Evolutionary conservation across 2,113 vertebrate species (phyloP).

Genomic region (Corynorhinus townsendii): DNA sequence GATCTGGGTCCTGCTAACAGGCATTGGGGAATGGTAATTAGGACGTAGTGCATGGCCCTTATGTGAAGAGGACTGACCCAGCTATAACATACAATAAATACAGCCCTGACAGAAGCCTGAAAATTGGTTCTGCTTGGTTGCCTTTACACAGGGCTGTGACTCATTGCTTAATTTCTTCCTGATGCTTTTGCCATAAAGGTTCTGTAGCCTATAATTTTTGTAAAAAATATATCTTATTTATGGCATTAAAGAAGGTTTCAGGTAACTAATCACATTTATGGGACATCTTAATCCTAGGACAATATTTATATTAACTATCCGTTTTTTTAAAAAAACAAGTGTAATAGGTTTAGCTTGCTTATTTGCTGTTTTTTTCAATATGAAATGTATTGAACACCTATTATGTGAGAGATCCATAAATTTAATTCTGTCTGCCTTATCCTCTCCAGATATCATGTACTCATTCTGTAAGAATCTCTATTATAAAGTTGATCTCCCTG

Average conservation of each 20-base stretch:
- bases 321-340: neutral
- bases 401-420: neutral
- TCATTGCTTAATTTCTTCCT: conserved; percentile 48
- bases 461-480: neutral
- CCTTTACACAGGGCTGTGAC: neutral
- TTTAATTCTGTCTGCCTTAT: neutral
- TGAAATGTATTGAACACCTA: neutral
- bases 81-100: conserved; percentile 5
- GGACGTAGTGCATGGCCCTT: neutral
- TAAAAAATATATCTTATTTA: conserved; percentile 33
- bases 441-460: neutral
- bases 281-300: neutral
- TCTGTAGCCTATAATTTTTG: conserved; percentile 27
- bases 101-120: neutral
- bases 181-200: conserved; percentile 23
- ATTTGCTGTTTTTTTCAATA: conserved; percentile 7
- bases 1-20: conserved; percentile 3
- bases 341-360: conserved; percentile 14
- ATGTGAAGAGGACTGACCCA: conserved; percentile 20
- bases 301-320: neutral
- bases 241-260: conserved; percentile 11
- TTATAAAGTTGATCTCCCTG: neutral
- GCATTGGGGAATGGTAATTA: conserved; percentile 35
- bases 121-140: conserved; percentile 43
- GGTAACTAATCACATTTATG: conserved; percentile 38